Evolutionary conservation across 2,113 vertebrate genomes (phyloP).

Genomic region (Serinus canaria): DNA sequence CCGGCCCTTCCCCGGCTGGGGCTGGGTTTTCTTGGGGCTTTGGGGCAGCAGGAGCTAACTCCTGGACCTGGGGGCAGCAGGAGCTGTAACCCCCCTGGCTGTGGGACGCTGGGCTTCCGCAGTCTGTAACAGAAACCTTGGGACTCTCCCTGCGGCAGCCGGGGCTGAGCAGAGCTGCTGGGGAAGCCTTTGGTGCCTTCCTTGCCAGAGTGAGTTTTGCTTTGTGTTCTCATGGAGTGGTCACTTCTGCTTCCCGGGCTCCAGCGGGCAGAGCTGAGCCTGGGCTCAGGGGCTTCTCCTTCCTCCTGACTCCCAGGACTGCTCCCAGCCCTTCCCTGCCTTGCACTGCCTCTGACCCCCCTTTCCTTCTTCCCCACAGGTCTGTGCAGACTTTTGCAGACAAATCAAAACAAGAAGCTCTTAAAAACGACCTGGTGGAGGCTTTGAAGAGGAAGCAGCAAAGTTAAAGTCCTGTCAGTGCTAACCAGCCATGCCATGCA

Average conservation of each 20-base stretch:
- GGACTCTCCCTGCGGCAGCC: neutral
- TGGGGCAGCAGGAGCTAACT: neutral
- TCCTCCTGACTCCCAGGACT: neutral
- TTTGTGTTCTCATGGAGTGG: neutral
- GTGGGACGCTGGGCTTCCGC: neutral
- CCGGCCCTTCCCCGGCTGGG: neutral
- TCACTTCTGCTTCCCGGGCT: neutral
- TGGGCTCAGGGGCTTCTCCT: constrained; percentile 17
- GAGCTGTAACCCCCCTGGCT: neutral
- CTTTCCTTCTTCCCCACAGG: constrained; percentile 70
- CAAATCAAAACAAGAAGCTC: constrained; percentile 94
- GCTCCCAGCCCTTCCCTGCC: neutral
- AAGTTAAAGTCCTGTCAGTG: constrained; percentile 72
- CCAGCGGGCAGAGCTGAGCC: constrained; percentile 1
- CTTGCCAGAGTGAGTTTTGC: neutral
- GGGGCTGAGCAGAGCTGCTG: neutral
- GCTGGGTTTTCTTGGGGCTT: neutral
- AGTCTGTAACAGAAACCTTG: neutral
- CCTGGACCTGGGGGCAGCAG: neutral
- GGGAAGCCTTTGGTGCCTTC: neutral
- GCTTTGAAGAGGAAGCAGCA: constrained; percentile 97
- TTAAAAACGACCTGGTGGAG: constrained; percentile 92
- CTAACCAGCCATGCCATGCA: constrained; percentile 68
- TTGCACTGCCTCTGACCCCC: neutral
- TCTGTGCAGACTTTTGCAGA: constrained; percentile 94